Conservation (phyloP, 2,113 vertebrate species). For the Sapayoa aenigma region DNA sequence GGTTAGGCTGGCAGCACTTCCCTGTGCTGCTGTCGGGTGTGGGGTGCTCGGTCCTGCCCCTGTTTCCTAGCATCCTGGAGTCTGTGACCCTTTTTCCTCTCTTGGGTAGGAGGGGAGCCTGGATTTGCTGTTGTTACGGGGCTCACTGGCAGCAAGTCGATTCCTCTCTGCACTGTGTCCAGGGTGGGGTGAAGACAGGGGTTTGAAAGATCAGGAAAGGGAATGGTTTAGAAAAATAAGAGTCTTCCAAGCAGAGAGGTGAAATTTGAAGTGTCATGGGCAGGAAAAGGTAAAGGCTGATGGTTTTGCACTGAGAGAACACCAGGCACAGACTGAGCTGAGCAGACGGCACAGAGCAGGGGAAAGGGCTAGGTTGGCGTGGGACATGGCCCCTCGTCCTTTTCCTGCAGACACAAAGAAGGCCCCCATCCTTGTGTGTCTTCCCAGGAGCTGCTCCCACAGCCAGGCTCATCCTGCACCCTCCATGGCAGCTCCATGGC, state of each 20-base stretch:
- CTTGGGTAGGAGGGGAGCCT: background rate
- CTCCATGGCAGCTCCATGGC: background rate
- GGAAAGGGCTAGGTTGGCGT: background rate
- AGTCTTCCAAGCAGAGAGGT: background rate
- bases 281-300: background rate
- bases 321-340: background rate
- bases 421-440: background rate
- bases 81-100: background rate
- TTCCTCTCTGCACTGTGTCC: accelerated
- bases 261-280: background rate
- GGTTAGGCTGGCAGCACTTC: accelerated
- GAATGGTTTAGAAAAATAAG: background rate
- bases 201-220: background rate
- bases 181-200: background rate
- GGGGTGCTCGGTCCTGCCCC: background rate
- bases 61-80: background rate
- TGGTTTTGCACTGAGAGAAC: background rate
- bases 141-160: background rate
- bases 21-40: accelerated
- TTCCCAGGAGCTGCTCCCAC: background rate
- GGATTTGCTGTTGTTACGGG: background rate
- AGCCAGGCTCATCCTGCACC: background rate
- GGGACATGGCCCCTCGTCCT: background rate
- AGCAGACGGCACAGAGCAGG: background rate
- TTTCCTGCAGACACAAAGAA: background rate